phyloP scores from a whole-genome alignment of 2,888 invertebrate genomes.

The Caenorhabditis afra region DNA sequence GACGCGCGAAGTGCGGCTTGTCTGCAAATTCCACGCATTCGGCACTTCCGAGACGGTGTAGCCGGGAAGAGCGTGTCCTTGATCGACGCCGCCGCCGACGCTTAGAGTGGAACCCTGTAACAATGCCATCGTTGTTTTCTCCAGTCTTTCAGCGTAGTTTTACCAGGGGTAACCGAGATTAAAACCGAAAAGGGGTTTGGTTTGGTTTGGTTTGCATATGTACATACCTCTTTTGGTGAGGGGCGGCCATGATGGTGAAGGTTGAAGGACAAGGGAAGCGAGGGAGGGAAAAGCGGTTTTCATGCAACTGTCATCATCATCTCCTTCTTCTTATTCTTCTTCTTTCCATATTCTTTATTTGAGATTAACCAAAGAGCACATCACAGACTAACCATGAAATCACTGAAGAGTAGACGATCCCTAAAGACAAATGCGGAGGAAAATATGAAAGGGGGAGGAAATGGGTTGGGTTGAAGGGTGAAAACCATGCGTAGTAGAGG shows the following conservation, averaged over 20 bases:
- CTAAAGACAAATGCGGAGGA: too few species aligned
- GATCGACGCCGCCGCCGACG: constrained; percentile 38
- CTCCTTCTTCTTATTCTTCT: too few species aligned
- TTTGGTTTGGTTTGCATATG: too few species aligned
- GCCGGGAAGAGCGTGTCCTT: constrained; percentile 70
- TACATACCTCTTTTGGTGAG: too few species aligned
- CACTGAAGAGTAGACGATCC: too few species aligned
- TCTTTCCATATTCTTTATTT: too few species aligned
- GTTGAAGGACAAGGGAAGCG: background rate
- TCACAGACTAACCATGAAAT: too few species aligned
- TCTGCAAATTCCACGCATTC: constrained; percentile 76
- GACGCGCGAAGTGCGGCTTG: constrained; percentile 74
- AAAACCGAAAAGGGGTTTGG: background rate
- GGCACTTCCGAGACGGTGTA: constrained; percentile 80
- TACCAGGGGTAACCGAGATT: background rate
- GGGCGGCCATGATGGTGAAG: too few species aligned
- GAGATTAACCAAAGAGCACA: too few species aligned
- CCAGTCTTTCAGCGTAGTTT: too few species aligned
- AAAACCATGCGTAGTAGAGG: too few species aligned
- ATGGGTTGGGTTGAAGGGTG: background rate
- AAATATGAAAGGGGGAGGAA: background rate
- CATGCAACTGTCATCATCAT: too few species aligned
- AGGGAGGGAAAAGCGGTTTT: background rate
- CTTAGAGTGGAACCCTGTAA: constrained; percentile 50
- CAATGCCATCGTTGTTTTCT: constrained; percentile 11